Conservation (phyloP, 2,797 vertebrate genomes). For the Anomalospiza imberbis region DNA sequence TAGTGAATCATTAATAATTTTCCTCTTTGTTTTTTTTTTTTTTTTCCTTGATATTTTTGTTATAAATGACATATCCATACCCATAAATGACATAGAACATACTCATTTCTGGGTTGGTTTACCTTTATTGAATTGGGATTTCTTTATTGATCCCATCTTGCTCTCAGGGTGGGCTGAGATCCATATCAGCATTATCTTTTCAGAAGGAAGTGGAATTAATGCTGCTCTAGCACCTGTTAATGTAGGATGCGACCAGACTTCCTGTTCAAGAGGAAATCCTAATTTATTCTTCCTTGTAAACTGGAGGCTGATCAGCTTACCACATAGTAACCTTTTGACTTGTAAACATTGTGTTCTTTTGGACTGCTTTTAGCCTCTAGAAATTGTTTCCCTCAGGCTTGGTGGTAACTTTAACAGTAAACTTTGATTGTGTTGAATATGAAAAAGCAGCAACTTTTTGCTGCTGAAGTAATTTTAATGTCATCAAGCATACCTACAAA, state of each 20-base stretch:
- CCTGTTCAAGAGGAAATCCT: constrained; percentile 71
- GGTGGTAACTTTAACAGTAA: neutral
- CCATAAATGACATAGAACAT: too few species aligned
- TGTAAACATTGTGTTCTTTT: constrained; percentile 69
- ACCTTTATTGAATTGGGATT: neutral
- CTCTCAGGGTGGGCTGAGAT: neutral
- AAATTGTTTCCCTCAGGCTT: neutral
- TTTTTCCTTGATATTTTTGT: neutral
- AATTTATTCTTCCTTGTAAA: constrained; percentile 71
- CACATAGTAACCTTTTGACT: constrained; percentile 70
- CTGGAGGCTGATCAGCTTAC: constrained; percentile 55
- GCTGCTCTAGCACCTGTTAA: constrained; percentile 67
- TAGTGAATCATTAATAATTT: neutral
- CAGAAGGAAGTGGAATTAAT: constrained; percentile 61
- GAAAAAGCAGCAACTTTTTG: neutral
- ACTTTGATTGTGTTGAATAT: neutral
- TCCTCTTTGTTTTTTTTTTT: neutral
- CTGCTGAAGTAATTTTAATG: neutral
- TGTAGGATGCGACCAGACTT: constrained; percentile 64
- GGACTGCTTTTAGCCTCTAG: constrained; percentile 6
- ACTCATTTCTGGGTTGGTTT: neutral
- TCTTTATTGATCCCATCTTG: neutral
- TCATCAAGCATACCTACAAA: neutral
- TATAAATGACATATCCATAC: neutral
- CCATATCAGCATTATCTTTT: constrained; percentile 34